Conservation (phyloP, 2,888 invertebrate genomes). For the Drosophila kanekoi region DNA sequence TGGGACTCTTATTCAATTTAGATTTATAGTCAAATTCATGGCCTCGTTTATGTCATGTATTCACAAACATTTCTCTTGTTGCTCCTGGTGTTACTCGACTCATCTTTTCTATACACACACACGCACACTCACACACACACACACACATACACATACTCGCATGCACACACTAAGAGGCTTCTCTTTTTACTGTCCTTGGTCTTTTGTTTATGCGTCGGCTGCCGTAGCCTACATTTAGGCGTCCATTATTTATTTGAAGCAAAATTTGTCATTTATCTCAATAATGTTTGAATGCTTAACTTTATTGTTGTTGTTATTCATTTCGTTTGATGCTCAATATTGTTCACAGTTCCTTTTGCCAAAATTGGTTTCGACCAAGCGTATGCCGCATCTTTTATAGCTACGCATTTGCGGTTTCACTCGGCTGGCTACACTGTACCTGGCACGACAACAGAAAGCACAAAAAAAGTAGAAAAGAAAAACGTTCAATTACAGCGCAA, state of each 20-base stretch:
- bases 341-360: constrained; percentile 26
- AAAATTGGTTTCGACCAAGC: constrained; percentile 3
- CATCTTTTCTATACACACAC: background rate
- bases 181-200: constrained; percentile 14
- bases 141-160: background rate
- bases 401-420: constrained; percentile 1
- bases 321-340: constrained; percentile 24
- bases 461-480: background rate
- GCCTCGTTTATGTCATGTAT: constrained; percentile 53
- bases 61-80: constrained; percentile 53
- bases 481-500: constrained; percentile 14
- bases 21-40: constrained; percentile 57
- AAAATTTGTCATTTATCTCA: constrained; percentile 57
- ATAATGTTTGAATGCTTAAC: constrained; percentile 34
- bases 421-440: background rate
- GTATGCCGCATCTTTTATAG: constrained; percentile 14
- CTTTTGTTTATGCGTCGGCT: constrained; percentile 21
- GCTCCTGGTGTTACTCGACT: constrained; percentile 6
- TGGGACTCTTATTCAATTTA: constrained; percentile 47
- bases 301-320: constrained; percentile 19
- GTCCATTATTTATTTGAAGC: constrained; percentile 49
- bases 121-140: background rate
- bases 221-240: constrained; percentile 37
- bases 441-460: background rate
- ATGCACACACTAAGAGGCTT: background rate